Conservation (phyloP, 2,113 vertebrate genomes). For the Puffinus mauretanicus region DNA sequence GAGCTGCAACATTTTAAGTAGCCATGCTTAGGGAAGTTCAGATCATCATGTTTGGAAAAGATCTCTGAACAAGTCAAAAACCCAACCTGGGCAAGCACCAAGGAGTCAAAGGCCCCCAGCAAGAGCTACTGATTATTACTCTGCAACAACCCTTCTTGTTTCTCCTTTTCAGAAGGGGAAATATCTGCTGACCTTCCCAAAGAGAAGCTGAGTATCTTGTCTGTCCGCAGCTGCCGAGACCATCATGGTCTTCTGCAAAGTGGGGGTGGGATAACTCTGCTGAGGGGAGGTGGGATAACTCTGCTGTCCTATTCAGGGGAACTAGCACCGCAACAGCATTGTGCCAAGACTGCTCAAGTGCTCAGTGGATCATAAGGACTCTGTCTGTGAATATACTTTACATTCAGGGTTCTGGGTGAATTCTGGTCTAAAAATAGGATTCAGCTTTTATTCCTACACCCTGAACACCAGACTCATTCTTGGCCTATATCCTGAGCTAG, state of each 20-base stretch:
- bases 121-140: not conserved
- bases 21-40: not conserved
- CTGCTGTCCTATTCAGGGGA: not conserved
- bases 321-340: rapidly evolving
- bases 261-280: not conserved
- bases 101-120: not conserved
- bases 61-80: not conserved
- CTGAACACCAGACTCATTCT: not conserved
- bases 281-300: not conserved
- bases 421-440: conserved; percentile 24
- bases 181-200: not conserved
- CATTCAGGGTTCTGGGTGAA: not conserved
- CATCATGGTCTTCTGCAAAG: not conserved
- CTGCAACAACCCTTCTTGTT: not conserved
- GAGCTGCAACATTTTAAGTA: not conserved
- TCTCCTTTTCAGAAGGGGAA: not conserved
- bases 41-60: not conserved
- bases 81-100: not conserved
- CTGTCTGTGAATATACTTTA: not conserved
- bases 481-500: conserved; percentile 18
- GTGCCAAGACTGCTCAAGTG: not conserved
- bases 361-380: not conserved
- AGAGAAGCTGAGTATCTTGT: not conserved
- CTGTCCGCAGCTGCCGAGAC: not conserved
- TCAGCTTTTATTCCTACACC: not conserved